Evolutionary conservation across 2,797 vertebrate species (phyloP), one percentile per base, ranked within the genome.

Genomic region (Arctocebus calabarensis): DNA sequence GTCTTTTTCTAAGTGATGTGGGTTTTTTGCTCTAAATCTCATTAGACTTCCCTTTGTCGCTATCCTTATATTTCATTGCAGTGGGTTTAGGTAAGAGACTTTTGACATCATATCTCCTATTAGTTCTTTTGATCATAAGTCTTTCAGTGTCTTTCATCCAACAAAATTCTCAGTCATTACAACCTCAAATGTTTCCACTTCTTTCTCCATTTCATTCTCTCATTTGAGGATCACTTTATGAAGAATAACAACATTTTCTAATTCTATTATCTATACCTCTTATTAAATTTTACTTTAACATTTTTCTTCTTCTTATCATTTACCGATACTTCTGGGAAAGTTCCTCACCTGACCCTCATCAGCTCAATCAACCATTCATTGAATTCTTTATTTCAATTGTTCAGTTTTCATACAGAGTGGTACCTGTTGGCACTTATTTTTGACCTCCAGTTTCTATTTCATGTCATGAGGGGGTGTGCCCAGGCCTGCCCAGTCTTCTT

Each of bases 261-360:
- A 32, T 79, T 87, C 83, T 82, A 20, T 68, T 78, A 32, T 43
- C n/a, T 22, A 11, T 48, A 40, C 5, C 16, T 84, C 61, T 71
- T 78, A 22, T 27, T 66, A 61, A 48, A 78, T 74, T 93, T 96
- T 83, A 57, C 61, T 88, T 66, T 84, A 52, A 14, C 11, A n/a
- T 10, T 88, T 86, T 85, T 45, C 75, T 91, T 85, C n/a, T 81
- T 81, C 5, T 66, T 68, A 32, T 70, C 57, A 40, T 32, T 77
- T 88, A 45, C 32, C 27, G 10, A 25, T 40, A 62, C 7, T 83
- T 64, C 68, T 75, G 43, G 37, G 55, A 91, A 29, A 66, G 27
- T 20, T 34, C 12, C 22, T 91, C 27, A 3, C 10, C 6, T 84
- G 25, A 23, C n/a, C 25, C 59, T 79, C 84, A 57, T 34, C 68